These are phyloP conservation scores for Pao palembangensis DNA, from an alignment of 2,113 vertebrate species.

Conservation along the genomic window DNA sequence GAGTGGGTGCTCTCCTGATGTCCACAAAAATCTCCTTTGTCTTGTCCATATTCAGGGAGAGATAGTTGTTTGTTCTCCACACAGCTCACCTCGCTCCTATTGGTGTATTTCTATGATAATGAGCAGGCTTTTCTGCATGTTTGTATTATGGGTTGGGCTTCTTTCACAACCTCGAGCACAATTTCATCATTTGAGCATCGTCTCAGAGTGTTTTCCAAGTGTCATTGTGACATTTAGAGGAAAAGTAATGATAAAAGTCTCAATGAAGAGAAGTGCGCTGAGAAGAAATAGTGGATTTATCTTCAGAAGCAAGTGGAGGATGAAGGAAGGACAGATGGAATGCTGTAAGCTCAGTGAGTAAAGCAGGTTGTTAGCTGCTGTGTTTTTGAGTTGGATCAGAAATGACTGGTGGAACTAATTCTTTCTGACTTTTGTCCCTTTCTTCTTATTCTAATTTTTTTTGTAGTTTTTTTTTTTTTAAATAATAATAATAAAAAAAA, in stretches of 20 bases:
- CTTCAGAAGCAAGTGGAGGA: conserved; percentile 25
- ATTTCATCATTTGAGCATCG: conserved; percentile 1
- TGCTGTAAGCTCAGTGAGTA: conserved; percentile 59
- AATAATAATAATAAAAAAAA: too few species aligned
- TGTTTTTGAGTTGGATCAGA: neutral
- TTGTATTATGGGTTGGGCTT: neutral
- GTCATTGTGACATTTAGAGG: conserved; percentile 29
- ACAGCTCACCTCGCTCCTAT: too few species aligned
- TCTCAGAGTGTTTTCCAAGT: conserved; percentile 26
- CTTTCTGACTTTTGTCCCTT: neutral
- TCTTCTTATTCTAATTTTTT: neutral
- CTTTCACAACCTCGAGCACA: neutral
- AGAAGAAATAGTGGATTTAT: conserved; percentile 33
- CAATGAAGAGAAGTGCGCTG: conserved; percentile 21
- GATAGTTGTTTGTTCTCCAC: too few species aligned
- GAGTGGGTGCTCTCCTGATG: too few species aligned
- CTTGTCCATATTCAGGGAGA: too few species aligned
- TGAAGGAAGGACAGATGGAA: conserved; percentile 26
- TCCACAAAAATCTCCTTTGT: too few species aligned
- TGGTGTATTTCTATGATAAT: too few species aligned
- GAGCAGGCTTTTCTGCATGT: too few species aligned
- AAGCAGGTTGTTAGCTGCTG: neutral
- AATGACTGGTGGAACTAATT: neutral
- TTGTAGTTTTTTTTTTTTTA: neutral
- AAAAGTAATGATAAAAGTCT: conserved; percentile 12